A percentile compares a stretch with the other conserved stretches of the same genome.
Evolutionary conservation across 1,140 invertebrate genomes (phyloP).

Genomic region (Drosophila bocqueti): DNA sequence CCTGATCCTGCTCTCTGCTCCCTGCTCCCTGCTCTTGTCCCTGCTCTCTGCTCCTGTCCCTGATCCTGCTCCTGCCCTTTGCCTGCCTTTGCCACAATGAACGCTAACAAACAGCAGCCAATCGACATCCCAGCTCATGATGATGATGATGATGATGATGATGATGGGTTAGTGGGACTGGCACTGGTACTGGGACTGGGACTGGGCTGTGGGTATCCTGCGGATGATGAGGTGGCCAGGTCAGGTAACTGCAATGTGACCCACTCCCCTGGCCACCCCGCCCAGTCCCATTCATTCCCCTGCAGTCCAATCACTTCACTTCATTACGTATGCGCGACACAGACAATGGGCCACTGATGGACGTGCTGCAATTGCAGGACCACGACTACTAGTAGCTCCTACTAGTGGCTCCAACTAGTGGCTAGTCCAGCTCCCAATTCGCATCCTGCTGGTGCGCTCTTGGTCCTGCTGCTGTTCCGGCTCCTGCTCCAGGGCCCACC

Average conservation of each 20-base stretch:
- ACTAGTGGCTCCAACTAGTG: no score
- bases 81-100: constrained; percentile 33
- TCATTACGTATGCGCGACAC: constrained; percentile 82
- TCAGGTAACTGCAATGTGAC: constrained; percentile 41
- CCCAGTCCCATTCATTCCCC: not conserved
- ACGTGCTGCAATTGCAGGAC: constrained; percentile 63
- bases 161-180: not conserved
- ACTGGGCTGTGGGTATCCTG: constrained; percentile 2
- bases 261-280: not conserved
- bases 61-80: not conserved
- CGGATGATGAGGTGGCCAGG: constrained; percentile 32
- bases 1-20: not conserved
- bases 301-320: constrained; percentile 49
- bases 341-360: constrained; percentile 81
- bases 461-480: not conserved
- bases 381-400: constrained; percentile 13
- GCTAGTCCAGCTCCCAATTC: constrained; percentile 3
- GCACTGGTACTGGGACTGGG: constrained; percentile 1
- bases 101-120: constrained; percentile 68
- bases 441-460: not conserved
- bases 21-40: not conserved
- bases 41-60: not conserved
- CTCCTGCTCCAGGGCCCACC: constrained; percentile 14
- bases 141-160: constrained; percentile 22
- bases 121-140: constrained; percentile 36